Evolutionary conservation across 2,797 vertebrate genomes (phyloP).

Genomic region (Thamnophis elegans): DNA sequence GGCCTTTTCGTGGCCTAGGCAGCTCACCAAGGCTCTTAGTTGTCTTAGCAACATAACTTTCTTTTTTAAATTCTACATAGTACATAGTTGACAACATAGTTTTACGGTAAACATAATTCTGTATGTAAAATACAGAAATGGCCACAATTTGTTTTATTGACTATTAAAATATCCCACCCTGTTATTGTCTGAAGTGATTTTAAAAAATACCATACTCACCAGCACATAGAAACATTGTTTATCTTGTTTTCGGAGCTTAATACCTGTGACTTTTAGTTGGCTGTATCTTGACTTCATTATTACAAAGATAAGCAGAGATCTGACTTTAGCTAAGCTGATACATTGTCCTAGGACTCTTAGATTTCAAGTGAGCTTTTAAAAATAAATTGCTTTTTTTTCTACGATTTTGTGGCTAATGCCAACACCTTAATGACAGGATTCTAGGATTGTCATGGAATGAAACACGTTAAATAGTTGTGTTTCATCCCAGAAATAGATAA

Average conservation of each 20-base stretch:
- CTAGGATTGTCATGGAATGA: constrained; percentile 4
- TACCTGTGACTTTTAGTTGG: constrained; percentile 15
- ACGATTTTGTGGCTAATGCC: constrained; percentile 57
- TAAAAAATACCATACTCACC: neutral
- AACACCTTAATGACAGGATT: constrained; percentile 46
- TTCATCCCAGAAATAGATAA: constrained; percentile 11
- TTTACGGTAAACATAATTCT: neutral
- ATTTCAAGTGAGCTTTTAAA: constrained; percentile 24
- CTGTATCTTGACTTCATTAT: constrained; percentile 12
- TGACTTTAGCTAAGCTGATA: neutral
- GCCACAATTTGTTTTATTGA: too few species aligned
- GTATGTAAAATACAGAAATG: neutral
- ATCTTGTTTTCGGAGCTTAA: constrained; percentile 10
- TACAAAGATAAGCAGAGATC: neutral
- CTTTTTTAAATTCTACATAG: constrained; percentile 13
- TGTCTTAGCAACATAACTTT: neutral
- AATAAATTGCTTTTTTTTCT: constrained; percentile 28
- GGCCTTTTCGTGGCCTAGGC: constrained; percentile 31
- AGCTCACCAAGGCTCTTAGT: constrained; percentile 6
- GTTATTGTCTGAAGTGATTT: neutral
- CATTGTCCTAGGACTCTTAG: constrained; percentile 17
- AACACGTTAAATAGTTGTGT: neutral
- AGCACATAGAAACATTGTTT: constrained; percentile 24
- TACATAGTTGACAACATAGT: neutral
- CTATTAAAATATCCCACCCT: neutral